Percentiles rank a stretch among this genome's conserved stretches.
Evolutionary conservation across 1,140 invertebrate genomes (phyloP).

Genomic region (Chymomyza costata): DNA sequence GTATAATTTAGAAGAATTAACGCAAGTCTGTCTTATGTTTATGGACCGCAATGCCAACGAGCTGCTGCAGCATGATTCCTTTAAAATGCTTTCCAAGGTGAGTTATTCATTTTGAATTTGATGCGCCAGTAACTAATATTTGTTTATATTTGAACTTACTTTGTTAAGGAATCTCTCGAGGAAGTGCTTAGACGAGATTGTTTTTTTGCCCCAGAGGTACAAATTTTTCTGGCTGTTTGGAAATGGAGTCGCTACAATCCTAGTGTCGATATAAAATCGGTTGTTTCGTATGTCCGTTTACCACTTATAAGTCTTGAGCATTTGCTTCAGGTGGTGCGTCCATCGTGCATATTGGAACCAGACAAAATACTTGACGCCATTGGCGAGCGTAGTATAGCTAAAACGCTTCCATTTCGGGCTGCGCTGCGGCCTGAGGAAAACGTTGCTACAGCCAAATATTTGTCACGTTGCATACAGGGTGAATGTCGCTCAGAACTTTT

Average conservation of each 20-base stretch:
- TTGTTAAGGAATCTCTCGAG: slow-evolving; percentile 82
- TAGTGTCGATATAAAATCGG: slow-evolving; percentile 78
- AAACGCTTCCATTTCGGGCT: slow-evolving; percentile 88
- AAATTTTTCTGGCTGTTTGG: slow-evolving; percentile 93
- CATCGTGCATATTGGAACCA: slow-evolving; percentile 88
- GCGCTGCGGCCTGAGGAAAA: slow-evolving; percentile 91
- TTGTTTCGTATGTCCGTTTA: slow-evolving; percentile 84
- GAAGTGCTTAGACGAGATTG: slow-evolving; percentile 94
- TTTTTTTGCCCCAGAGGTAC: slow-evolving; percentile 96
- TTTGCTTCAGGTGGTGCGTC: slow-evolving; percentile 90
- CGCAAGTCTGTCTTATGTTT: slow-evolving; percentile 85
- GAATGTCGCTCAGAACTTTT: slow-evolving; percentile 91
- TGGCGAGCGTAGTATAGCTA: slow-evolving; percentile 85
- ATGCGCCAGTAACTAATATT: not conserved
- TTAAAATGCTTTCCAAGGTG: slow-evolving; percentile 89
- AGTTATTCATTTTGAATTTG: not conserved
- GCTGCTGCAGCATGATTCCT: slow-evolving; percentile 89
- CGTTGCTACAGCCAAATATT: slow-evolving; percentile 86
- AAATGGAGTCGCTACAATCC: slow-evolving; percentile 89
- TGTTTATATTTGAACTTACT: slow-evolving; percentile 32
- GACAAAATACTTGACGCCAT: slow-evolving; percentile 97
- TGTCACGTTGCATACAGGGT: slow-evolving; percentile 89
- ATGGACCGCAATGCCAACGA: slow-evolving; percentile 92
- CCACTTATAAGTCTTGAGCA: slow-evolving; percentile 91
- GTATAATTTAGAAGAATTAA: slow-evolving; percentile 79